phyloP scores from a whole-genome alignment of 2,888 invertebrate genomes.

The Elmis aenea region DNA sequence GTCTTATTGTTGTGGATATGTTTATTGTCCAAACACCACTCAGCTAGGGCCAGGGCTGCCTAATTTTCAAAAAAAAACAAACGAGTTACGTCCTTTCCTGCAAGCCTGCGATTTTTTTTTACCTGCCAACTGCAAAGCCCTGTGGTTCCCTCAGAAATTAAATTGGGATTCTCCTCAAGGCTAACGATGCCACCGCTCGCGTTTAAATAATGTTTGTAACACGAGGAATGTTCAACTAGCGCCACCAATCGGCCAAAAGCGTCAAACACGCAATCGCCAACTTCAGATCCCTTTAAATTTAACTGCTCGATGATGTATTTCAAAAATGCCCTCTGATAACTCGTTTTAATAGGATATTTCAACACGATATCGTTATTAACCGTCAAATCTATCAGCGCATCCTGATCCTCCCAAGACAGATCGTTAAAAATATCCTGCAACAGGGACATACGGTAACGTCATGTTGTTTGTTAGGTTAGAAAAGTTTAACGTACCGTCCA shows the following conservation, averaged over 20 bases:
- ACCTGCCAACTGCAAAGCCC: conserved; percentile 78
- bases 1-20: conserved; percentile 51
- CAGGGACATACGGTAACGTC: conserved; percentile 2
- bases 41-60: conserved; percentile 66
- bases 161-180: conserved; percentile 64
- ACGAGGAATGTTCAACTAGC: conserved; percentile 41
- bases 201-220: conserved; percentile 61
- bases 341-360: conserved; percentile 57
- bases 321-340: conserved; percentile 61
- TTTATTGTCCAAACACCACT: conserved; percentile 62
- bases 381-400: conserved; percentile 55
- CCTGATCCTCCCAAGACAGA: conserved; percentile 52
- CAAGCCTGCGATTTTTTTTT: too few relatives aligned
- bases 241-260: conserved; percentile 54
- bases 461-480: conserved; percentile 7
- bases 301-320: conserved; percentile 59
- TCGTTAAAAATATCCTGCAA: conserved; percentile 27
- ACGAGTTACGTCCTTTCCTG: too few relatives aligned
- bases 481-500: conserved; percentile 23
- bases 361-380: conserved; percentile 51
- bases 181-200: conserved; percentile 49
- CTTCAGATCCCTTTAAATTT: conserved; percentile 51
- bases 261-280: conserved; percentile 63
- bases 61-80: too few relatives aligned
- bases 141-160: conserved; percentile 74